These are phyloP conservation scores for Dolomedes plantarius DNA, from an alignment of 2,888 invertebrate species.

Conservation along the genomic window DNA sequence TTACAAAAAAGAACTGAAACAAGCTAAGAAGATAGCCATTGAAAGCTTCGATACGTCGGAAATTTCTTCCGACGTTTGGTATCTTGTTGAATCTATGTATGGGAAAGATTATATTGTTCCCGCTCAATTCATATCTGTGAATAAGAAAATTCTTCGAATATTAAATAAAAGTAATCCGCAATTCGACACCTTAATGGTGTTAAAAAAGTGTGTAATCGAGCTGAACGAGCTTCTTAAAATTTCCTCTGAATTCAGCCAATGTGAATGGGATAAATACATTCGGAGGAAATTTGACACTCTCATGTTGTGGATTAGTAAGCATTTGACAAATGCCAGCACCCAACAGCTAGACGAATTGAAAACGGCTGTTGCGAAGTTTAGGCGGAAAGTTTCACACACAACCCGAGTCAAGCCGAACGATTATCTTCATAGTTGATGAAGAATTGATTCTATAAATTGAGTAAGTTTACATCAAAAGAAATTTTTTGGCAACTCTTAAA, in stretches of 20 bases:
- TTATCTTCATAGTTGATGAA: too few relatives aligned
- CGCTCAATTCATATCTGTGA: constrained; percentile 16
- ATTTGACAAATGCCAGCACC: constrained; percentile 41
- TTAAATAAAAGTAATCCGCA: constrained; percentile 10
- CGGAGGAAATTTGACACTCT: constrained; percentile 33
- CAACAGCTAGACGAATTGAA: constrained; percentile 47
- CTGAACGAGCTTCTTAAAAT: constrained; percentile 22
- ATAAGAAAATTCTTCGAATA: constrained; percentile 19
- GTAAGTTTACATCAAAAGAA: too few relatives aligned
- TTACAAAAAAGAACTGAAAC: constrained; percentile 25
- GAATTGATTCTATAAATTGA: too few relatives aligned
- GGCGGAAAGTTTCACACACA: background rate
- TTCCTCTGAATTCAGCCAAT: background rate
- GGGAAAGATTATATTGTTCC: constrained; percentile 14
- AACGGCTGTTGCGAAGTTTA: constrained; percentile 11
- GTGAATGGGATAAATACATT: background rate
- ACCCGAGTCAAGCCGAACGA: too few relatives aligned
- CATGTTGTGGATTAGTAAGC: constrained; percentile 39
- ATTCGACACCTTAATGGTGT: background rate
- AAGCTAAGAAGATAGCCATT: constrained; percentile 12
- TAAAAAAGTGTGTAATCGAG: constrained; percentile 24
- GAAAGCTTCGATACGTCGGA: background rate
- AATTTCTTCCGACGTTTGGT: constrained; percentile 8
- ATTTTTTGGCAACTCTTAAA: too few relatives aligned
- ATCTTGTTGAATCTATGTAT: constrained; percentile 18